Evolutionary conservation across 2,797 vertebrate species (phyloP).

Genomic region (Alectoris magna): DNA sequence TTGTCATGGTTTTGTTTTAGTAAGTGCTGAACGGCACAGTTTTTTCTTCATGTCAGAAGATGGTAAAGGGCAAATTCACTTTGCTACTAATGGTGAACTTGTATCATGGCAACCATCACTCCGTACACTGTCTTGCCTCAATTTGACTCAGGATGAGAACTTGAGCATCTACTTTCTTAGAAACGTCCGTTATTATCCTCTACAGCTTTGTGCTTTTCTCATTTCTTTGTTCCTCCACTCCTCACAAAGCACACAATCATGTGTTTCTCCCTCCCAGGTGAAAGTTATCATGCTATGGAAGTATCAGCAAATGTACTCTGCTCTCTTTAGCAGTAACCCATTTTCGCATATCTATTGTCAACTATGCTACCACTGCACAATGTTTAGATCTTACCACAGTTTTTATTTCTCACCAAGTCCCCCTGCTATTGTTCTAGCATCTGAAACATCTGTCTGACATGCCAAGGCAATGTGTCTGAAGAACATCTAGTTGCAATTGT

Average conservation of each 20-base stretch:
- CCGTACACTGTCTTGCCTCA: background rate
- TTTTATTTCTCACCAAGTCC: background rate
- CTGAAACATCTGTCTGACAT: background rate
- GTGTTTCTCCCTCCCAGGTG: background rate
- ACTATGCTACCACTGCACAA: rapidly evolving
- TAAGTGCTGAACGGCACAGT: background rate
- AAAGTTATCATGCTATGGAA: background rate
- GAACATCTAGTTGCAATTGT: background rate
- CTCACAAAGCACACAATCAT: background rate
- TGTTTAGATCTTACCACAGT: background rate
- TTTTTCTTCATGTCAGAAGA: background rate
- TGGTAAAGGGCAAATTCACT: background rate
- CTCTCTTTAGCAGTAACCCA: background rate
- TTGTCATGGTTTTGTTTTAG: background rate
- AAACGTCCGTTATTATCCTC: background rate
- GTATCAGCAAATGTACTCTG: background rate
- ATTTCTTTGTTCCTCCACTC: background rate
- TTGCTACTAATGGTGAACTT: background rate
- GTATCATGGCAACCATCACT: background rate
- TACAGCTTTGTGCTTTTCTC: background rate
- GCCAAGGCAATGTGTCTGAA: background rate
- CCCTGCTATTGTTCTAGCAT: background rate
- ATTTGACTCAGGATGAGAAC: background rate
- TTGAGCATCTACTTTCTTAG: background rate
- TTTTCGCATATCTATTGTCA: background rate